Conservation (phyloP, 2,113 vertebrate genomes). For the Hippocampus comes region DNA sequence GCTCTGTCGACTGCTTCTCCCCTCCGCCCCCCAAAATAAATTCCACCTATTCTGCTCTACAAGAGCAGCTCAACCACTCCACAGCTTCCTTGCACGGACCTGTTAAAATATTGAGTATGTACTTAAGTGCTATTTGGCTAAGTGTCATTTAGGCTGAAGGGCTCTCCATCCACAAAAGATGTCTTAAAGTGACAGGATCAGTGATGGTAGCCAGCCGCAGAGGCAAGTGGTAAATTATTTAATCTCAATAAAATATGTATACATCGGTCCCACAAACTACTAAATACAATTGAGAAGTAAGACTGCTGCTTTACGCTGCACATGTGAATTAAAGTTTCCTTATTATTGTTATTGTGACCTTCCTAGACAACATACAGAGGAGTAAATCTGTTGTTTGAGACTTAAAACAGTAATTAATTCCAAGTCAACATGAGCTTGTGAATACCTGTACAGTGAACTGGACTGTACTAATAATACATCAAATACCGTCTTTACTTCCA, state of each 20-base stretch:
- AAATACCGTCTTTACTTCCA: not conserved
- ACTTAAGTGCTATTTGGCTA: constrained; percentile 81
- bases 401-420: not conserved
- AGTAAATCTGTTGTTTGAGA: not conserved
- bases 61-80: constrained; percentile 50
- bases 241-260: constrained; percentile 71
- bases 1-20: constrained; percentile 23
- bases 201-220: constrained; percentile 59
- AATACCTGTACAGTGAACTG: not conserved
- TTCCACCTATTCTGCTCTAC: constrained; percentile 60
- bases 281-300: constrained; percentile 48
- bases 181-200: constrained; percentile 74
- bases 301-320: constrained; percentile 15
- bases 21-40: not conserved
- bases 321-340: constrained; percentile 13
- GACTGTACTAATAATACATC: constrained; percentile 34
- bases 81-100: constrained; percentile 56
- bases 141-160: constrained; percentile 78
- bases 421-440: not conserved
- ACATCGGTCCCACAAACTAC: constrained; percentile 69
- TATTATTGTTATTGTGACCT: not conserved
- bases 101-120: constrained; percentile 81
- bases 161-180: constrained; percentile 74
- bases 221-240: constrained; percentile 74
- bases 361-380: not conserved